Percentiles rank a stretch among this genome's conserved stretches.
phyloP scores from a whole-genome alignment of 1,140 invertebrate genomes.

The Diprion similis region DNA sequence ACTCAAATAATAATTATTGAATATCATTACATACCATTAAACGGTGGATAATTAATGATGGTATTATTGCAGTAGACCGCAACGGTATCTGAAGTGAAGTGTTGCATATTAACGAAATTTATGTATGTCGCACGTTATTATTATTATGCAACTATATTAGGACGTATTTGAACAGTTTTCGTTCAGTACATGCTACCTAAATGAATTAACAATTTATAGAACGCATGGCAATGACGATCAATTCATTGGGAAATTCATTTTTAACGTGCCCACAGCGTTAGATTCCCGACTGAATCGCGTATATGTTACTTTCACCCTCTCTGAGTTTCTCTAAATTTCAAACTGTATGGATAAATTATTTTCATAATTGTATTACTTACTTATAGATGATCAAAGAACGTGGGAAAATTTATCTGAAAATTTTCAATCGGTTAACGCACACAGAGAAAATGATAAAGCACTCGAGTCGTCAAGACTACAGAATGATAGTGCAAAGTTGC shows the following conservation, averaged over 20 bases:
- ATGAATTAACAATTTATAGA: too few relatives aligned
- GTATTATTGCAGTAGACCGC: neutral
- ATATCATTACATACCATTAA: neutral
- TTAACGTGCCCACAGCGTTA: too few relatives aligned
- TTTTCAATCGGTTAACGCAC: slow-evolving; percentile 30
- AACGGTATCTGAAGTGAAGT: neutral
- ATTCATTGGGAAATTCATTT: too few relatives aligned
- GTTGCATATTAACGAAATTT: neutral
- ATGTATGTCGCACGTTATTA: neutral
- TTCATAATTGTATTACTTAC: neutral
- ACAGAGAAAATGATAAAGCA: neutral
- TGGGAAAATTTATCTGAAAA: slow-evolving; percentile 44
- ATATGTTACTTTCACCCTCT: too few relatives aligned
- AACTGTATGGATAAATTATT: too few relatives aligned
- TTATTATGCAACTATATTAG: too few relatives aligned
- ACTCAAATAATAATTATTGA: neutral
- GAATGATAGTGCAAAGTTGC: slow-evolving; percentile 27
- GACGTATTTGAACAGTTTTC: neutral
- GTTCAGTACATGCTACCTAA: neutral
- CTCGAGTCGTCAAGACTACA: neutral
- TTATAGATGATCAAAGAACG: slow-evolving; percentile 35
- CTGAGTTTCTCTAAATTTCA: too few relatives aligned
- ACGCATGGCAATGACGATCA: too few relatives aligned
- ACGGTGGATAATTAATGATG: neutral
- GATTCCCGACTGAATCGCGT: too few relatives aligned